Percentiles rank a stretch among this genome's conserved stretches.
Evolutionary conservation across 2,888 invertebrate species (phyloP).

Genomic region (Amblyjoppa fuscipennis): DNA sequence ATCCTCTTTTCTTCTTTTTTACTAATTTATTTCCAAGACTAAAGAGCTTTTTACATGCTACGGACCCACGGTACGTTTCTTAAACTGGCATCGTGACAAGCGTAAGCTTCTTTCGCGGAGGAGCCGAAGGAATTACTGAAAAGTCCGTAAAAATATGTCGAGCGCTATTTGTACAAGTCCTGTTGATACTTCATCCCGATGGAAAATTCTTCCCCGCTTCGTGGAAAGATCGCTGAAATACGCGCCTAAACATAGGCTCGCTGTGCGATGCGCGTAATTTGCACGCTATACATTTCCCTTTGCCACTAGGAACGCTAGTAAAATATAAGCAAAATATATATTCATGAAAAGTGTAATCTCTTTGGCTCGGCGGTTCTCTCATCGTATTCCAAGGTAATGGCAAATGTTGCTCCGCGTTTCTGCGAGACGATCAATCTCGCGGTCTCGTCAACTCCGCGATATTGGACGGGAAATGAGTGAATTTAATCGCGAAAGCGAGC

Average conservation of each 20-base stretch:
- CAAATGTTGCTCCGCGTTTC: conserved; percentile 20
- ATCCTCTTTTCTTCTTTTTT: no score
- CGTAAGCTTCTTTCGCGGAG: conserved; percentile 21
- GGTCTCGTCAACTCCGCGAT: conserved; percentile 23
- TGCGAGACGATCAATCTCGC: background rate
- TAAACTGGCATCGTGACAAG: conserved; percentile 5
- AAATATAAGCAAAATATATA: conserved; percentile 23
- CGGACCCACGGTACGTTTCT: conserved; percentile 10
- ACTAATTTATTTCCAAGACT: no score
- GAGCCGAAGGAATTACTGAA: conserved; percentile 20
- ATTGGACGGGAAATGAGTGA: conserved; percentile 11
- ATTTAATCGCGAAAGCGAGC: conserved; percentile 32
- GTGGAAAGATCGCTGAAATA: background rate
- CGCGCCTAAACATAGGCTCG: background rate
- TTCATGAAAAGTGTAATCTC: conserved; percentile 54
- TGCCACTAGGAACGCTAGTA: background rate
- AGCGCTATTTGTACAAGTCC: background rate
- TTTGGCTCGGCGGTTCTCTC: conserved; percentile 2
- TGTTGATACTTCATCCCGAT: conserved; percentile 8
- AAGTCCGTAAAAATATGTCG: conserved; percentile 4
- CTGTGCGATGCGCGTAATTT: background rate
- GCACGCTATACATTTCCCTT: conserved; percentile 18
- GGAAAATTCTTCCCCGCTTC: conserved; percentile 2
- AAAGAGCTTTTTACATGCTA: background rate
- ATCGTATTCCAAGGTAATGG: conserved; percentile 9